Base-by-base conservation (phyloP, 2,113 vertebrate genomes). In the Alaudala cheleensis region DNA sequence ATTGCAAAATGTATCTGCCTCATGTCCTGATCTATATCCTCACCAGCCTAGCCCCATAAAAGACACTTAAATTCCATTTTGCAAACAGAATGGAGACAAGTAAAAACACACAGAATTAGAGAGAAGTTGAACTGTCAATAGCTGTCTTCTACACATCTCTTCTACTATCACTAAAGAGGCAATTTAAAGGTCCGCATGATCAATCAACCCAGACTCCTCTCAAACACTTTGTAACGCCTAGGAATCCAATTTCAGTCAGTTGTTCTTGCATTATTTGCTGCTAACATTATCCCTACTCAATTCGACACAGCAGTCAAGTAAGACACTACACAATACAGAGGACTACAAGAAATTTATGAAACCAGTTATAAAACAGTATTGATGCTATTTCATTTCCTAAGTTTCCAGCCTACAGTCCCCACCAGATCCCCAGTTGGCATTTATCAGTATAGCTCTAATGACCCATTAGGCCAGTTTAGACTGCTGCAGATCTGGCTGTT, bases 401-500 rank as follows among this genome's bases (percentile, higher is more conserved):
- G 50, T 76, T 87, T 92, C 39, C 66, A 61, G 39, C 56, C 64
- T 83, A 57, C 72, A 44, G 39, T 58, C 56, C 39, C 64, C 57
- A 84, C 19, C 65, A 92, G 73, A 64, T 81, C 81, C 65, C 77
- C 60, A 89, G 47, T 9, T 64, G 71, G 67, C 62, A 83, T 90
- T 95, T 92, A 90, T 88, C 79, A 86, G 72, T 58, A 85, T 17
- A 90, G 79, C 58, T 90, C 33, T 94, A 97, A 95, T 49, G 47
- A 95, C 22, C 71, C 80, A 92, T 95, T 94, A 94, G 44, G 72
- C 47, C 81, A 94, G 60, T 94, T 94, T 74, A 93, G 76, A 56
- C 47, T 65, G 44, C 82, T 86, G 64, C 60, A 90, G 76, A 86
- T 90, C 71, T 86, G 79, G 76, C 79, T 91, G 82, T 58, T 92